phyloP scores from a whole-genome alignment of 2,113 vertebrate genomes.

The Mustela lutreola region DNA sequence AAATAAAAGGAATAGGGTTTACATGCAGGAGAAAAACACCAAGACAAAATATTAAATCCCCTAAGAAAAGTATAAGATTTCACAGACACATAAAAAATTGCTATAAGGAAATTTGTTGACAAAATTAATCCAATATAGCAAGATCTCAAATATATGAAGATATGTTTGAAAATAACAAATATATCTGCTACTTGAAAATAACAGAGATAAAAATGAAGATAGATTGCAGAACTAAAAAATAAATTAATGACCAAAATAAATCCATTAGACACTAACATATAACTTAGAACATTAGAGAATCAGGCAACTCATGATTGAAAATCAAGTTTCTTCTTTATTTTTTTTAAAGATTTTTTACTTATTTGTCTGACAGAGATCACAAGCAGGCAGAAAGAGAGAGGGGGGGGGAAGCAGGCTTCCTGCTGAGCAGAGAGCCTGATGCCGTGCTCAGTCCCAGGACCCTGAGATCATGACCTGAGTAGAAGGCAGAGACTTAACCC shows the following conservation, averaged over 20 bases:
- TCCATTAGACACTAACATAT: not conserved
- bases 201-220: not conserved
- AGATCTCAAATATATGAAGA: not conserved
- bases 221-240: not conserved
- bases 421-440: too few species aligned
- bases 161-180: too few species aligned
- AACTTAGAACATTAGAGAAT: not conserved
- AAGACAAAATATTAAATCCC: not conserved
- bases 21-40: not conserved
- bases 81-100: not conserved
- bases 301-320: not conserved
- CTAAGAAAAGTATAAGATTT: not conserved
- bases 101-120: not conserved
- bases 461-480: too few species aligned
- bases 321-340: not conserved
- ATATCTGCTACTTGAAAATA: not conserved
- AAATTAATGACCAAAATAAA: not conserved
- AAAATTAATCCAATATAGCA: not conserved
- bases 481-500: too few species aligned
- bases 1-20: not conserved
- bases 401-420: too few species aligned
- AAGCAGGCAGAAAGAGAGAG: too few species aligned
- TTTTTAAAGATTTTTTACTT: too few species aligned
- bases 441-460: too few species aligned
- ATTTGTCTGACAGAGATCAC: too few species aligned